Conservation (phyloP, 2,888 invertebrate species). For the Esperia sulphurella region DNA sequence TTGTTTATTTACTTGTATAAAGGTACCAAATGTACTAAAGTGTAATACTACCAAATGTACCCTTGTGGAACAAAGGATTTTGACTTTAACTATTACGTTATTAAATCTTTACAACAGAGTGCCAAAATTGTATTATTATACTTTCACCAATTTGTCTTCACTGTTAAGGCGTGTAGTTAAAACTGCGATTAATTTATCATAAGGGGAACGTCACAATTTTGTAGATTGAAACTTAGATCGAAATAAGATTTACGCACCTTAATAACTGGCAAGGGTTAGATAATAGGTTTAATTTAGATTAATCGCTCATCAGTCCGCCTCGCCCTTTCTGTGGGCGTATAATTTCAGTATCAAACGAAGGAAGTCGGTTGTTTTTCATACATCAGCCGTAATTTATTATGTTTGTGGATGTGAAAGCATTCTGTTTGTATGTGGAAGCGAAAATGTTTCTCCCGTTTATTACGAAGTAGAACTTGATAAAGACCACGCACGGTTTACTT, state of each 20-base stretch:
- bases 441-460: neutral
- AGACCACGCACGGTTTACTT: neutral
- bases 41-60: no score
- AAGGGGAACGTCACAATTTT: neutral
- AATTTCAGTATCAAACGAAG: constrained; percentile 29
- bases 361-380: constrained; percentile 8
- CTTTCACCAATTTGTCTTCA: no score
- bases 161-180: no score
- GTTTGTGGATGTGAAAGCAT: constrained; percentile 1
- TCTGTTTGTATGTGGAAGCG: neutral
- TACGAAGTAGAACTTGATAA: no score
- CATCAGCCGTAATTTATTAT: constrained; percentile 2
- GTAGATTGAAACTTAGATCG: constrained; percentile 2
- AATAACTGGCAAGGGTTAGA: constrained; percentile 53
- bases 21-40: no score
- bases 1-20: no score
- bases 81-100: no score
- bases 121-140: no score
- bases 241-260: constrained; percentile 20
- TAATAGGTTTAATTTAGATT: constrained; percentile 65
- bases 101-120: no score
- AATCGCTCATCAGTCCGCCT: constrained; percentile 40
- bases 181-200: neutral
- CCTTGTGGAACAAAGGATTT: no score
- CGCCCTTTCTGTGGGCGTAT: constrained; percentile 37